Base-by-base conservation (phyloP, 2,888 invertebrate species). In the Polylopha cassiicola region DNA sequence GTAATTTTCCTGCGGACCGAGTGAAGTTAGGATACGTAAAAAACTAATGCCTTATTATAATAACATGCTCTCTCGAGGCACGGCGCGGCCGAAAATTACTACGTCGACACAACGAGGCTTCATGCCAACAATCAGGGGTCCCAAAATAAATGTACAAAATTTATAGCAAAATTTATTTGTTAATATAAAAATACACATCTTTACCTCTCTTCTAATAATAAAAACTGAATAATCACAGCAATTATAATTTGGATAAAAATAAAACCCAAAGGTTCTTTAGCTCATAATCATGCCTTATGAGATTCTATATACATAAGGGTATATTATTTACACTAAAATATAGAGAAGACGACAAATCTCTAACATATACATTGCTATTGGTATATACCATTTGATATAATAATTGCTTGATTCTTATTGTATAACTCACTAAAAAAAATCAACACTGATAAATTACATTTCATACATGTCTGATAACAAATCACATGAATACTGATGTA, bases 101-200 rank as follows among this genome's bases (percentile, higher is more conserved):
- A 27, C 2, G 27, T n/a, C n/a, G n/a, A n/a, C n/a, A n/a, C n/a
- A n/a, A n/a, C n/a, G n/a, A n/a, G n/a, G n/a, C n/a, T n/a, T n/a
- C n/a, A n/a, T n/a, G n/a, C n/a, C n/a, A n/a, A n/a, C n/a, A n/a
- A n/a, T n/a, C n/a, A n/a, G n/a, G 9, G 10, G 21, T 11, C 26
- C 1, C 15, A 38, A 23, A 20, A 26, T 21, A 10, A 24, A 30
- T n/a, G 8, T 1, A 14, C 3, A 10, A 2, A n/a, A 2, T 54
- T 50, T 53, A 46, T 52, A 57, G 50, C 49, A 67, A 68, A 67
- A 58, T 75, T 65, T 73, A 73, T 76, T 76, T 48, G 44, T 63
- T 55, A 52, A 61, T 75, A 75, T 61, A 79, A 78, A 79, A 78
- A 78, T 76, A 75, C 50, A 61, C 53, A 55, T 51, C 47, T 50